phyloP scores from a whole-genome alignment of 2,888 invertebrate genomes.

The Tetranychus piercei region DNA sequence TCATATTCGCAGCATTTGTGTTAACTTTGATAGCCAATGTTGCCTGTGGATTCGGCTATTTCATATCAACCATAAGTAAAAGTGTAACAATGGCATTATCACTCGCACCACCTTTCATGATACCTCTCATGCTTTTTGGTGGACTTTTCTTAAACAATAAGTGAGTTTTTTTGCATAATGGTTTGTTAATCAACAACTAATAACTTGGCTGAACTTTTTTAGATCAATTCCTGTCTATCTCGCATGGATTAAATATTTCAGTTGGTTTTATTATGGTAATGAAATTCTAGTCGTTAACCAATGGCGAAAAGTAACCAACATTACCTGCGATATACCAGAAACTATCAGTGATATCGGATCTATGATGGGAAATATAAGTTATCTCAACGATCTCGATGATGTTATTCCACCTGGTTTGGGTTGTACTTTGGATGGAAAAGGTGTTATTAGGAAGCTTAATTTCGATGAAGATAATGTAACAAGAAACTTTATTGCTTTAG shows the following conservation, averaged over 20 bases:
- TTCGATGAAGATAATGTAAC: conserved; percentile 52
- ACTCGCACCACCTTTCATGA: conserved; percentile 72
- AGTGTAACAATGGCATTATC: conserved; percentile 72
- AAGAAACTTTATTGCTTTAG: conserved; percentile 51
- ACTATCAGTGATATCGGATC: background rate
- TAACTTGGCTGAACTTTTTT: conserved; percentile 15
- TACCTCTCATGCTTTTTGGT: conserved; percentile 82
- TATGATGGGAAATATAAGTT: background rate
- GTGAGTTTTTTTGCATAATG: conserved; percentile 34
- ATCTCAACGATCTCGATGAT: background rate
- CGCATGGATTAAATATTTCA: conserved; percentile 65
- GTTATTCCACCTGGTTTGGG: background rate
- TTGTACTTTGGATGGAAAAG: conserved; percentile 46
- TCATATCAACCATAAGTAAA: conserved; percentile 67
- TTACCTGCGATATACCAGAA: conserved; percentile 43
- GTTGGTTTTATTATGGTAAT: conserved; percentile 81
- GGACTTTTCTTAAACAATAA: conserved; percentile 82
- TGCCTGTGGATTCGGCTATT: conserved; percentile 44
- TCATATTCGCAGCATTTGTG: background rate
- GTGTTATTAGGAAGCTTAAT: conserved; percentile 56
- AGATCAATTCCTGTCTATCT: conserved; percentile 56
- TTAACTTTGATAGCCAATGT: background rate
- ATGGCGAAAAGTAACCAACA: conserved; percentile 58
- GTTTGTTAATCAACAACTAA: too few relatives aligned
- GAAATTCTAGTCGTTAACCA: conserved; percentile 74